Percentiles rank a stretch among this genome's conserved stretches.
These are phyloP conservation scores for Xyrichtys novacula DNA, from an alignment of 2,797 vertebrate genomes.

Conservation along the genomic window DNA sequence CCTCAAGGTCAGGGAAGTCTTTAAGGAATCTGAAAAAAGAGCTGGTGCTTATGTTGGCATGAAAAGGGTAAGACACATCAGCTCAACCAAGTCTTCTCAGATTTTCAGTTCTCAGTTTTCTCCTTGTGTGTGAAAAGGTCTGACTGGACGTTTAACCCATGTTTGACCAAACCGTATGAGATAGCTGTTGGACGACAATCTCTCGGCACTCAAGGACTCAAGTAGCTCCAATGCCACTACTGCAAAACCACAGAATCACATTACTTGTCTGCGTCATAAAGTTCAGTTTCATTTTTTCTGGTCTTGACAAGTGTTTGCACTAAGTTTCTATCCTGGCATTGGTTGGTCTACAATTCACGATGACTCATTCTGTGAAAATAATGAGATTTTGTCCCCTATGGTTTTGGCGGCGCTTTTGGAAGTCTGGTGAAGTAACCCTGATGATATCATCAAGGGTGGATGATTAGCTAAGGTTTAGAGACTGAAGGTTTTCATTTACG, in stretches of 20 bases:
- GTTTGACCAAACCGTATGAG: slow-evolving; percentile 27
- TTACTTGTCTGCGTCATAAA: neutral
- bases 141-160: slow-evolving; percentile 7
- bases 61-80: slow-evolving; percentile 2
- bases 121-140: neutral
- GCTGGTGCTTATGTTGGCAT: neutral
- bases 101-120: slow-evolving; percentile 20
- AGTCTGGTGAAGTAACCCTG: no score
- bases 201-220: neutral
- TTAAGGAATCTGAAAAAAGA: slow-evolving; percentile 13
- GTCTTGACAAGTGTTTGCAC: neutral
- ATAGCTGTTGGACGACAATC: neutral
- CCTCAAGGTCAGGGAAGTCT: slow-evolving; percentile 15
- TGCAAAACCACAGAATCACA: neutral
- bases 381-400: neutral
- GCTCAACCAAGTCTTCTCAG: neutral
- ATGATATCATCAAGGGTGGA: no score
- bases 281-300: neutral
- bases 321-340: neutral
- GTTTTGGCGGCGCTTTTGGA: neutral
- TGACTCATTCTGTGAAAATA: neutral
- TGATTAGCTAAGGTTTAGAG: no score
- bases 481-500: no score
- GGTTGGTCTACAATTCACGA: neutral
- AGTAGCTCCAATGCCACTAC: neutral